Percentiles rank a stretch among this genome's conserved stretches.
Evolutionary conservation across 2,888 invertebrate species (phyloP).

Genomic region (Malthinus flaveolus): DNA sequence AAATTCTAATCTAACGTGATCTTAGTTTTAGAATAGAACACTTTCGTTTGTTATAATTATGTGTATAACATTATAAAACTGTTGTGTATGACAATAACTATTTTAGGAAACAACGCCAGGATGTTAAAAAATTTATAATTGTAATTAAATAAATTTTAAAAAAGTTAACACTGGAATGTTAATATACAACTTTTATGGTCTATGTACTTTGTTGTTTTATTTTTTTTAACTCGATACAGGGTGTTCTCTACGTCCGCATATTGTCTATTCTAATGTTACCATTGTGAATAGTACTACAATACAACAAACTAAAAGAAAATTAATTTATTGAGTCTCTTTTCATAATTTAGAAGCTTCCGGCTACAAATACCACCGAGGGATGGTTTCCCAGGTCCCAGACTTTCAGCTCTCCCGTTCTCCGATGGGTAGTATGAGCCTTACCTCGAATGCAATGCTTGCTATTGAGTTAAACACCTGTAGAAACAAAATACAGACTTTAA

Average conservation of each 20-base stretch:
- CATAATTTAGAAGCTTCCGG: no score
- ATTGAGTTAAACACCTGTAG: no score
- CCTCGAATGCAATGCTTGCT: no score
- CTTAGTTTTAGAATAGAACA: slow-evolving; percentile 35
- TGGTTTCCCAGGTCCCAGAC: no score
- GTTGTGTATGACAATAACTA: slow-evolving; percentile 58
- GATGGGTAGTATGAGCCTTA: no score
- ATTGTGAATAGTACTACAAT: no score
- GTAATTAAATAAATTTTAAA: slow-evolving; percentile 6
- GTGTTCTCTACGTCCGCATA: not conserved
- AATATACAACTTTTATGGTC: slow-evolving; percentile 6
- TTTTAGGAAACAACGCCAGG: slow-evolving; percentile 43
- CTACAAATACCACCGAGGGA: no score
- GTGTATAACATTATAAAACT: slow-evolving; percentile 42
- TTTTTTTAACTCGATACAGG: not conserved
- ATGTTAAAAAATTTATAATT: slow-evolving; percentile 15
- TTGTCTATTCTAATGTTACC: no score
- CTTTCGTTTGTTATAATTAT: slow-evolving; percentile 33
- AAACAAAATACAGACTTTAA: no score
- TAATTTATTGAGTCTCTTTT: no score
- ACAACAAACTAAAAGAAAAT: no score
- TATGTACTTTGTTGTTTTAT: slow-evolving; percentile 1
- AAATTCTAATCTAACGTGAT: slow-evolving; percentile 11
- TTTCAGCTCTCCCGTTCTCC: no score
- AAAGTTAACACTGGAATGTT: not conserved